Percentiles rank a stretch among this genome's conserved stretches.
These are phyloP conservation scores for Amphimedon queenslandica DNA, from an alignment of 37 sponge, comb jelly and placozoan species.

Conservation along the genomic window DNA sequence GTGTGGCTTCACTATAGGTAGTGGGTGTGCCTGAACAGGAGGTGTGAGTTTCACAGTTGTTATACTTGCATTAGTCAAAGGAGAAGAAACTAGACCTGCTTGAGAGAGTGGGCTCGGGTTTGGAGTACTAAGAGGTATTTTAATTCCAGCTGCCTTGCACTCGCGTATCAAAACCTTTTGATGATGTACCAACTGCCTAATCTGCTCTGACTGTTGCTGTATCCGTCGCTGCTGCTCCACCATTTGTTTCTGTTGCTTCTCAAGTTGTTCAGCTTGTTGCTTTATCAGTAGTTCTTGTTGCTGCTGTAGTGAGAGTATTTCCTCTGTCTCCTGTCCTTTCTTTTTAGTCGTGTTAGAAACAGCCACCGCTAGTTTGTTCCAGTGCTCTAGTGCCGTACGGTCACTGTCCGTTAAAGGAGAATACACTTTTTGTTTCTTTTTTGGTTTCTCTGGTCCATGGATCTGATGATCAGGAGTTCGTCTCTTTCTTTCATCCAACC, in stretches of 20 bases:
- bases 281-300: constrained; percentile 31
- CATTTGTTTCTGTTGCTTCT: constrained; percentile 48
- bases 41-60: not conserved
- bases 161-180: constrained; percentile 17
- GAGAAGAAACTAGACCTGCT: not conserved
- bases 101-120: not conserved
- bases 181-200: constrained; percentile 30
- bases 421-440: constrained; percentile 13
- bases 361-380: constrained; percentile 34
- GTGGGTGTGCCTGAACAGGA: not conserved
- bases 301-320: constrained; percentile 7
- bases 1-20: not conserved
- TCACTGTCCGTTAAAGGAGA: constrained; percentile 17
- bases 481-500: constrained; percentile 25
- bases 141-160: constrained; percentile 37
- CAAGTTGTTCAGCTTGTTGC: constrained; percentile 35
- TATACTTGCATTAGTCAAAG: not conserved
- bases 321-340: not conserved
- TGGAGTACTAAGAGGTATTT: constrained; percentile 1
- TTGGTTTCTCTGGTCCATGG: not conserved
- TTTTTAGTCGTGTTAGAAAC: not conserved
- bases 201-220: constrained; percentile 13
- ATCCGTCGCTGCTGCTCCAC: constrained; percentile 40
- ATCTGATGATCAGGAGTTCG: not conserved
- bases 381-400: constrained; percentile 20